A percentile compares a stretch with the other conserved stretches of the same genome.
phyloP scores from a whole-genome alignment of 2,797 vertebrate species.

The Euphonia xanthogaster region DNA sequence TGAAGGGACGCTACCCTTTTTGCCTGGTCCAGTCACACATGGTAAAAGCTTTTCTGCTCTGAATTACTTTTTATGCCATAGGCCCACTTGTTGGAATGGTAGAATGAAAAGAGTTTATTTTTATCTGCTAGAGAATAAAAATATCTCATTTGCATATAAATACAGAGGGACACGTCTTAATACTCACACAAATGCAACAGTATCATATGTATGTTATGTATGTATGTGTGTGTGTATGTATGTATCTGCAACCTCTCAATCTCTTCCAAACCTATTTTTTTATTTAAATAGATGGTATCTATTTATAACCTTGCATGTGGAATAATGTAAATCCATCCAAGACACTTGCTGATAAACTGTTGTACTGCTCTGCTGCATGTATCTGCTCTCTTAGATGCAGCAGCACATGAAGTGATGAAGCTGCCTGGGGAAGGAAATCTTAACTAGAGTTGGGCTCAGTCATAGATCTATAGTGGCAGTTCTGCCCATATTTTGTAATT shows the following conservation, averaged over 20 bases:
- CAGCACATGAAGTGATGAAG: not conserved
- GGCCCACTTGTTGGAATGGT: not conserved
- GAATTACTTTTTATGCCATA: not conserved
- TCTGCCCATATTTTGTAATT: not conserved
- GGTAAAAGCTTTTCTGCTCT: not conserved
- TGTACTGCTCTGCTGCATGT: not conserved
- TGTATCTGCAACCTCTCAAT: not conserved
- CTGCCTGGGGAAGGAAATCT: not conserved
- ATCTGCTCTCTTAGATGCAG: not conserved
- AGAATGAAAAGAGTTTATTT: not conserved
- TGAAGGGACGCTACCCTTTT: not conserved
- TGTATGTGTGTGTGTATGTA: not conserved
- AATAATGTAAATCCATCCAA: not conserved
- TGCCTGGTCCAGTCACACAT: not conserved
- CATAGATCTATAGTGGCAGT: not conserved
- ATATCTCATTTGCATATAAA: not conserved
- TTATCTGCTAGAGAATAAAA: not conserved
- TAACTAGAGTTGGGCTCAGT: not conserved
- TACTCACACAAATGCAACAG: not conserved
- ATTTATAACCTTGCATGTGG: not conserved
- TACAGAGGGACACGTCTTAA: not conserved
- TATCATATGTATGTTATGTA: not conserved
- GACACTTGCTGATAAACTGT: not conserved
- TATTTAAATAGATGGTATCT: not conserved
- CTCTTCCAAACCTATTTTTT: not conserved